Conservation (phyloP, 2,113 vertebrate genomes). For the Cyphomyrus plagiostoma region DNA sequence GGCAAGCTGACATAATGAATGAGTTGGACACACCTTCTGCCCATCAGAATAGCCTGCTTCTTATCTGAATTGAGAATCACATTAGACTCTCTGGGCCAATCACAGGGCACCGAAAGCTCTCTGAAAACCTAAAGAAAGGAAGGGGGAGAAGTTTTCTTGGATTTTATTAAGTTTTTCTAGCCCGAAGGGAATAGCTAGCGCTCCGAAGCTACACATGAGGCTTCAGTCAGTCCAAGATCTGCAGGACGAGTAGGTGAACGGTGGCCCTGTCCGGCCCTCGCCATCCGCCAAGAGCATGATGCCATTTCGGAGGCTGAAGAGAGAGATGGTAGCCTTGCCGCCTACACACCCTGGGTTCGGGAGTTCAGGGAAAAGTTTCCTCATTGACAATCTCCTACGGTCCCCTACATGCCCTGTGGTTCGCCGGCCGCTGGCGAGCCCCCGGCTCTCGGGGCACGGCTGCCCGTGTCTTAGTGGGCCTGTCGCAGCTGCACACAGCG, state of each 20-base stretch:
- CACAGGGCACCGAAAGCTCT: slow-evolving; percentile 40
- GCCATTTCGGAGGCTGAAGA: slow-evolving; percentile 57
- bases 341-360: slow-evolving; percentile 69
- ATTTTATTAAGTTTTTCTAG: slow-evolving; percentile 65
- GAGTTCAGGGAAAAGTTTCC: slow-evolving; percentile 82
- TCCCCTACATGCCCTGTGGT: slow-evolving; percentile 52
- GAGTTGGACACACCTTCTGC: slow-evolving; percentile 84
- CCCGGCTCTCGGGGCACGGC: slow-evolving; percentile 54
- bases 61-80: slow-evolving; percentile 67
- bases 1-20: slow-evolving; percentile 82
- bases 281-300: slow-evolving; percentile 42
- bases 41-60: slow-evolving; percentile 62
- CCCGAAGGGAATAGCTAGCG: slow-evolving; percentile 44
- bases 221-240: background rate
- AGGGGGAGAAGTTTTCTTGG: slow-evolving; percentile 52
- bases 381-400: slow-evolving; percentile 86
- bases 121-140: slow-evolving; percentile 48
- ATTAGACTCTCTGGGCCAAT: slow-evolving; percentile 55
- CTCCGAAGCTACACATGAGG: background rate
- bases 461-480: slow-evolving; percentile 48
- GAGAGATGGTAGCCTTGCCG: slow-evolving; percentile 62
- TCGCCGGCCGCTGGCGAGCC: slow-evolving; percentile 41
- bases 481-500: slow-evolving; percentile 43
- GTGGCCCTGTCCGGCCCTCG: slow-evolving; percentile 13
- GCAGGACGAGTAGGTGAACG: slow-evolving; percentile 29